A percentile compares a stretch with the other conserved stretches of the same genome.
These are phyloP conservation scores for Petroica traversi DNA, from an alignment of 2,113 vertebrate genomes.

Conservation along the genomic window DNA sequence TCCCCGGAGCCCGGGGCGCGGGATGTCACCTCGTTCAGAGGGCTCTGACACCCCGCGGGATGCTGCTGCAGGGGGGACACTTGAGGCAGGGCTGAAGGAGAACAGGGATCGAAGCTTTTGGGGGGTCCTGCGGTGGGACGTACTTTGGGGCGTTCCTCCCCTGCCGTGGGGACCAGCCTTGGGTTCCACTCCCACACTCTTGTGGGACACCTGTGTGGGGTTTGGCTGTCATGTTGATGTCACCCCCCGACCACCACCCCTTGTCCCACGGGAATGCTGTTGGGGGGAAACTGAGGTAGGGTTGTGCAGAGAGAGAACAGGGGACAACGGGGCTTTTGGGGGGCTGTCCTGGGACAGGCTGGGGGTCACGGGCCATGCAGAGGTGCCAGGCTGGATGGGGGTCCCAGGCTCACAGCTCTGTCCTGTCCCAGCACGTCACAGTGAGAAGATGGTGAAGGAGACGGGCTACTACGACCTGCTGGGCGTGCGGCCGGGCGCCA, in stretches of 20 bases:
- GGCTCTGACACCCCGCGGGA: not conserved
- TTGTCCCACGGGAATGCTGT: not conserved
- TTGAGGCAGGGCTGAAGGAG: not conserved
- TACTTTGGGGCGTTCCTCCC: not conserved
- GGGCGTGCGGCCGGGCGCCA: slow-evolving; percentile 59
- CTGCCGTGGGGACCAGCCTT: rapidly evolving
- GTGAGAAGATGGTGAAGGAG: slow-evolving; percentile 65
- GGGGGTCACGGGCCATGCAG: rapidly evolving
- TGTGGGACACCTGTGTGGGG: not conserved
- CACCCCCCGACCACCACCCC: not conserved
- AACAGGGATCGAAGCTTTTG: not conserved
- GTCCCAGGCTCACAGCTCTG: no score
- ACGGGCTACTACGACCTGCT: slow-evolving; percentile 66
- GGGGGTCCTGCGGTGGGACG: not conserved
- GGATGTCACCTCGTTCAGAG: not conserved
- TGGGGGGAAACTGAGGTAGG: not conserved
- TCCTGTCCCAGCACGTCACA: not conserved
- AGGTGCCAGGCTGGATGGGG: no score
- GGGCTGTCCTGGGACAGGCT: rapidly evolving
- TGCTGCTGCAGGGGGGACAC: not conserved
- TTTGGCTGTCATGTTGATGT: not conserved
- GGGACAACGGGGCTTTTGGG: rapidly evolving
- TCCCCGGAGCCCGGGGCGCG: not conserved
- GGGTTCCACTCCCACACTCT: rapidly evolving
- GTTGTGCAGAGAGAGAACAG: not conserved